These are phyloP conservation scores for Papilio polytes DNA, from an alignment of 1,140 invertebrate species.

Conservation along the genomic window DNA sequence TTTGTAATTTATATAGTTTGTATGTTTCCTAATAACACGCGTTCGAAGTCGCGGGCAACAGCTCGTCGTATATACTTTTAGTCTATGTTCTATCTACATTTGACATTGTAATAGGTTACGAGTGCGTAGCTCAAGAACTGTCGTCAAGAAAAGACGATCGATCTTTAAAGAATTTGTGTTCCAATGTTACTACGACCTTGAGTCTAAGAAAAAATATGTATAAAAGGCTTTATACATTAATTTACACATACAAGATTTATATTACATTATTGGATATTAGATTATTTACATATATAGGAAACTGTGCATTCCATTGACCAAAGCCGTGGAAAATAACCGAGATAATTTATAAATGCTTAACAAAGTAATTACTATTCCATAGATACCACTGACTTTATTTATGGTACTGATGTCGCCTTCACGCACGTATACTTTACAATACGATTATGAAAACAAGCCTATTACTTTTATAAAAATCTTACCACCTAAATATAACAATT, in stretches of 20 bases:
- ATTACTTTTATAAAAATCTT: neutral
- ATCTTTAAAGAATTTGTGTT: neutral
- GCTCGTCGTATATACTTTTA: too few species aligned
- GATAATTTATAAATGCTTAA: conserved; percentile 35
- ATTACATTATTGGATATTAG: neutral
- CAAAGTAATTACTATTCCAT: conserved; percentile 31
- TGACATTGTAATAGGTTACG: neutral
- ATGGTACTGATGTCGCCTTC: neutral
- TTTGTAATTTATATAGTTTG: too few species aligned
- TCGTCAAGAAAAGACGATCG: neutral
- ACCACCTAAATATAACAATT: neutral
- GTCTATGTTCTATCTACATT: too few species aligned
- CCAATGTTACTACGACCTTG: neutral
- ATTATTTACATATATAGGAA: conserved; percentile 6
- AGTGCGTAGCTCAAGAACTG: neutral
- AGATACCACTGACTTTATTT: conserved; percentile 16
- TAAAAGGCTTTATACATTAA: too few species aligned
- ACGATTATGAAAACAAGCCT: neutral
- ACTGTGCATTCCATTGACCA: conserved; percentile 1
- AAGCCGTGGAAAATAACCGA: conserved; percentile 29
- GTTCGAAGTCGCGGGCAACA: too few species aligned
- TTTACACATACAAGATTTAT: neutral
- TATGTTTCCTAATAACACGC: too few species aligned
- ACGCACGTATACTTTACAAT: neutral
- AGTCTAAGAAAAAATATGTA: too few species aligned